Percentiles rank a stretch among this genome's conserved stretches.
phyloP scores from a whole-genome alignment of 2,113 vertebrate species.

The Myiozetetes cayanensis region DNA sequence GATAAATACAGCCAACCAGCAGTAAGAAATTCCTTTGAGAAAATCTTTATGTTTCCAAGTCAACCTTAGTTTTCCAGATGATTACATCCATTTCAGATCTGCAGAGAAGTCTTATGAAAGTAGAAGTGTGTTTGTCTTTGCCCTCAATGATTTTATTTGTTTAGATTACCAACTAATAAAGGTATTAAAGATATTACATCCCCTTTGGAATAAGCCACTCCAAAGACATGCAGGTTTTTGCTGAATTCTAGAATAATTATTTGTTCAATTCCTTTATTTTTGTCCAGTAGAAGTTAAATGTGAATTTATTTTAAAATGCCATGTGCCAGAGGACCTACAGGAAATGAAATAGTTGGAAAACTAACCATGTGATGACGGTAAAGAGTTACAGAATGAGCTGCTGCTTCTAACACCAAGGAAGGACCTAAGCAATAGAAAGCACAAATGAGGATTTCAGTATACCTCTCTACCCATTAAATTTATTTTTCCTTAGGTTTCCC shows the following conservation, averaged over 20 bases:
- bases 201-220: background rate
- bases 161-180: background rate
- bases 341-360: background rate
- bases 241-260: background rate
- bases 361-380: background rate
- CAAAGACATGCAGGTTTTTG: background rate
- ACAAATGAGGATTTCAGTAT: background rate
- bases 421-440: background rate
- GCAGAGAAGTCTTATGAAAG: background rate
- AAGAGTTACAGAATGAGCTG: background rate
- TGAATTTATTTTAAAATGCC: background rate
- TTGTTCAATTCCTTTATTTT: background rate
- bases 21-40: background rate
- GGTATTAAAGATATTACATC: background rate
- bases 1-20: background rate
- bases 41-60: background rate
- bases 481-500: background rate
- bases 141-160: background rate
- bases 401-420: background rate
- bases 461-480: background rate
- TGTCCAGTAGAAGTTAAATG: background rate
- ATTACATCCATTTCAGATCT: background rate
- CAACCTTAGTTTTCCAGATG: background rate
- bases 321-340: background rate
- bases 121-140: background rate